Evolutionary conservation across 2,113 vertebrate genomes (phyloP).

Genomic region (Columba livia): DNA sequence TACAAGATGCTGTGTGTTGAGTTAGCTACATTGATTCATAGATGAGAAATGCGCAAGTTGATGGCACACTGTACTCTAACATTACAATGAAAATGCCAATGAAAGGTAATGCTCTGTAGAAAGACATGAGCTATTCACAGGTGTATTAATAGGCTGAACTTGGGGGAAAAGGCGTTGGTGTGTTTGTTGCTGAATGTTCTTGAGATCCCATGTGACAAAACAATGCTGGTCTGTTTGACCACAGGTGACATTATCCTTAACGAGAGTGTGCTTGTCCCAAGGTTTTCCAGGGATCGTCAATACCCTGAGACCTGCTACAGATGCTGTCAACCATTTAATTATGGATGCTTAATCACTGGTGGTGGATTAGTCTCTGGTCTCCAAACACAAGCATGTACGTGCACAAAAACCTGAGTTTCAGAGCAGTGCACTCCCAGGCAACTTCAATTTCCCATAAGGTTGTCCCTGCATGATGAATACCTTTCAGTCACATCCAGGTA

Average conservation of each 20-base stretch:
- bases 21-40: neutral
- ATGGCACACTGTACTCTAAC: neutral
- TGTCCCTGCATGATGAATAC: neutral
- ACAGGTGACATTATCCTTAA: neutral
- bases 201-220: neutral
- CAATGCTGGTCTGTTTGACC: neutral
- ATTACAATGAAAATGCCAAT: neutral
- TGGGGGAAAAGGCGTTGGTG: neutral
- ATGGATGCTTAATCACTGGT: neutral
- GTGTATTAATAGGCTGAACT: neutral
- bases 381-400: neutral
- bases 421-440: neutral
- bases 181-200: neutral
- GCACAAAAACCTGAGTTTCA: neutral
- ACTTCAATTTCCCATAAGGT: neutral
- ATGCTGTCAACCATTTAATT: neutral
- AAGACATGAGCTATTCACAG: neutral
- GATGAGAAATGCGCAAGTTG: neutral
- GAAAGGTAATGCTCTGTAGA: neutral
- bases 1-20: fast-evolving
- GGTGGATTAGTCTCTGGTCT: neutral
- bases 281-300: neutral
- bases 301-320: neutral
- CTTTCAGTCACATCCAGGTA: neutral
- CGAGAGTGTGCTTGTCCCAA: neutral